Evolutionary conservation across 2,797 vertebrate genomes (phyloP), one percentile per base, ranked within the genome.

Genomic region (Crossoptilon crossoptilon): DNA sequence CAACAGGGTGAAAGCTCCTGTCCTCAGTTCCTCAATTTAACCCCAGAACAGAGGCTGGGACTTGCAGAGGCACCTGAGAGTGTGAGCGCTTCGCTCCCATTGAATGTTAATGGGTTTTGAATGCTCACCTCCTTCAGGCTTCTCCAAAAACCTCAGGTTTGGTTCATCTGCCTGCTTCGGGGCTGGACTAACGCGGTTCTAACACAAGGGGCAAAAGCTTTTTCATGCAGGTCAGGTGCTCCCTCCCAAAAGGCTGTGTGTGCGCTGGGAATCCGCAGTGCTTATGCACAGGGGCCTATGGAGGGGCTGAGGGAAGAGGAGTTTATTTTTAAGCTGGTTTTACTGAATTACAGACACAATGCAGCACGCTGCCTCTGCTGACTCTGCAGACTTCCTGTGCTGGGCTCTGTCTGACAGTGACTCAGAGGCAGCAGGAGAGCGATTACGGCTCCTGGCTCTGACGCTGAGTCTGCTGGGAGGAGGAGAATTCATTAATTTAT

Each of bases 401-500:
- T 2, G 46, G 16, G 77, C 78, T 82, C 90, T 0, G 6, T 58
- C 92, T 83, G 83, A 19, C 75, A 0, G 62, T 96, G 96, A 96
- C 95, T 97, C 96, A 97, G 90, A 96, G 82, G 86, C 86, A 80
- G 84, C 92, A 14, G 26, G 74, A 90, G 85, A 3, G 39, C 27
- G 77, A 94, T 94, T 69, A n/a, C 53, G 1, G 86, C 90, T 92
- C 78, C 92, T 71, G 90, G 87, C 94, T 93, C 84, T 31, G 27
- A 53, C 24, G 0, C 4, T 3, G 90, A 87, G 88, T 73, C 91
- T 94, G 75, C 5, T 87, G 91, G 93, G 94, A 97, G 95, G 84
- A 95, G 92, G 92, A 84, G 5, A 96, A 93, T 94, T 87, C 91
- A 83, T 95, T 88, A 90, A 72, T 91, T 95, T 91, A 78, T 95